Conservation (phyloP, 2,113 vertebrate genomes). For the Acanthochromis polyacanthus region DNA sequence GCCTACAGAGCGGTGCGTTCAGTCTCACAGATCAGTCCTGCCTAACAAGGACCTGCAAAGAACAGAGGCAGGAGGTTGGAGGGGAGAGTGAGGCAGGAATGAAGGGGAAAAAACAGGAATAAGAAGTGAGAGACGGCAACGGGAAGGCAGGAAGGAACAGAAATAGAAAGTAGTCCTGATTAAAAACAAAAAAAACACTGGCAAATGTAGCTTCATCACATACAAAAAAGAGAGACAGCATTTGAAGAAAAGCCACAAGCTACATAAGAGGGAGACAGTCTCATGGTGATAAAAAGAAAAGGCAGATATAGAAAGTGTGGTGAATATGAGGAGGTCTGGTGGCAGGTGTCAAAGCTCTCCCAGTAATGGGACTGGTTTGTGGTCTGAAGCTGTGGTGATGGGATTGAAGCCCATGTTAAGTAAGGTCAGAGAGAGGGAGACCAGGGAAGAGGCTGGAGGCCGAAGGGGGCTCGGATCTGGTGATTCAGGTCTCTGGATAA, state of each 20-base stretch:
- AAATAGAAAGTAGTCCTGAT: conserved; percentile 37
- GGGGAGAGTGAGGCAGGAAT: background rate
- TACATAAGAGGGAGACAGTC: conserved; percentile 1
- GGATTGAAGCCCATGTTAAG: conserved; percentile 50
- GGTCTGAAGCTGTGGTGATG: conserved; percentile 37
- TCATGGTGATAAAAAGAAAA: conserved; percentile 14
- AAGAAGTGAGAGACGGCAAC: conserved; percentile 3
- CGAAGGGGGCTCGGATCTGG: conserved; percentile 41
- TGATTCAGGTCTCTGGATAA: conserved; percentile 61
- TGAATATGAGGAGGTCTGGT: conserved; percentile 38
- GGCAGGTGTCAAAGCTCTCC: conserved; percentile 45
- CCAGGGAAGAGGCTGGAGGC: conserved; percentile 56
- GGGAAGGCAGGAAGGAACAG: conserved; percentile 34
- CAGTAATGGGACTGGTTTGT: conserved; percentile 20
- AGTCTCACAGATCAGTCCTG: conserved; percentile 52
- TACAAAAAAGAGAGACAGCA: background rate
- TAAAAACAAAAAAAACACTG: conserved; percentile 5
- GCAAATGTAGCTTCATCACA: conserved; percentile 34
- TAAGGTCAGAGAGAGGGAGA: conserved; percentile 53
- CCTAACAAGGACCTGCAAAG: conserved; percentile 20
- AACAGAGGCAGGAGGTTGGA: conserved; percentile 32
- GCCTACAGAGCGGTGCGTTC: conserved; percentile 31
- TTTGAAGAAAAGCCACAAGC: conserved; percentile 18
- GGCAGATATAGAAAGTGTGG: background rate
- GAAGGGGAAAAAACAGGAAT: conserved; percentile 1